These are phyloP conservation scores for Podotricha telesiphe DNA, from an alignment of 2,888 invertebrate genomes.

Conservation along the genomic window DNA sequence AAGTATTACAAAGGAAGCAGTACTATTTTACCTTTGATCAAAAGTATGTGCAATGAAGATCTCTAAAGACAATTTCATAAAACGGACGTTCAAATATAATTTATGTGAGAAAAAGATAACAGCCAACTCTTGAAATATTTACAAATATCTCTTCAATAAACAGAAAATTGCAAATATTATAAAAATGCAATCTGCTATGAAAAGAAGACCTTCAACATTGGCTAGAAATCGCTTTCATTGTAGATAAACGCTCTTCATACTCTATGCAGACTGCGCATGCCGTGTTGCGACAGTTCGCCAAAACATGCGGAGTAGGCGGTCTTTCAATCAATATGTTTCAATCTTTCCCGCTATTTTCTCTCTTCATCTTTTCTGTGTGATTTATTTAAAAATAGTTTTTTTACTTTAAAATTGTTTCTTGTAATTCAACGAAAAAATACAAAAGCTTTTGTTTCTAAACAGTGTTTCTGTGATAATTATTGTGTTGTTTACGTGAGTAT, in stretches of 20 bases:
- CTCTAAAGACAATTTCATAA: not conserved
- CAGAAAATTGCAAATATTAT: not conserved
- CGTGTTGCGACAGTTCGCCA: conserved; percentile 41
- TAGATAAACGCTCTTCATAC: conserved; percentile 36
- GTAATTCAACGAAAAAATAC: not conserved
- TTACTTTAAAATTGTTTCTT: not conserved
- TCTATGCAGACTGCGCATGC: conserved; percentile 51
- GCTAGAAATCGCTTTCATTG: conserved; percentile 31
- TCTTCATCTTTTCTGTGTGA: conserved; percentile 10
- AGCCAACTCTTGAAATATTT: not conserved
- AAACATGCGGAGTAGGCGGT: conserved; percentile 52
- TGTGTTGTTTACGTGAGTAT: conserved; percentile 13
- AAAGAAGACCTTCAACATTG: conserved; percentile 42
- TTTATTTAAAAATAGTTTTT: not conserved
- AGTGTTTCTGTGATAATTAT: conserved; percentile 2
- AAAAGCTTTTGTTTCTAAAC: not conserved
- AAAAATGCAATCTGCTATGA: conserved; percentile 26
- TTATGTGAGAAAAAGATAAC: not conserved
- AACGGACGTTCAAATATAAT: not conserved
- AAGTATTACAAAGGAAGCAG: not conserved
- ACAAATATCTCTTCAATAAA: not conserved
- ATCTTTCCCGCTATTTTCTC: conserved; percentile 52
- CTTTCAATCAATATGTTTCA: conserved; percentile 58
- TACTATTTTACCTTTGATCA: not conserved
- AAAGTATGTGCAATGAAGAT: not conserved